These are phyloP conservation scores for Limnephilus rhombicus DNA, from an alignment of 2,888 invertebrate genomes.

Conservation along the genomic window DNA sequence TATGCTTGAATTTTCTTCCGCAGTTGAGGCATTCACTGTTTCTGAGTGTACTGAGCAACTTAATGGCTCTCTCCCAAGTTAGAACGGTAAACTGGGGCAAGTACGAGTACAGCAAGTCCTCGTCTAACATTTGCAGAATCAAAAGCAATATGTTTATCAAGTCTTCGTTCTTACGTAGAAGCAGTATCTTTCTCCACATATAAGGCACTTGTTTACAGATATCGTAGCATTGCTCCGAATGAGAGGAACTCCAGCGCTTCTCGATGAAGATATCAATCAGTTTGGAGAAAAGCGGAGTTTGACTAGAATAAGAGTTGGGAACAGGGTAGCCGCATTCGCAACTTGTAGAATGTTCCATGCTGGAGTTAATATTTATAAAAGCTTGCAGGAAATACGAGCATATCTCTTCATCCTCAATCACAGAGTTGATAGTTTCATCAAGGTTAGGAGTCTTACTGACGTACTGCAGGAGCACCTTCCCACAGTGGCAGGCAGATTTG, in stretches of 20 bases:
- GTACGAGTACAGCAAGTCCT: conserved; percentile 76
- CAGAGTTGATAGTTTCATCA: conserved; percentile 70
- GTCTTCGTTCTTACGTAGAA: conserved; percentile 75
- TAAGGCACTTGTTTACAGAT: conserved; percentile 80
- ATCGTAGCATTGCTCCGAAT: conserved; percentile 74
- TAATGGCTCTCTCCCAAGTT: conserved; percentile 79
- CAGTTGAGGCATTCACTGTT: conserved; percentile 81
- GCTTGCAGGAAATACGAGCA: conserved; percentile 78
- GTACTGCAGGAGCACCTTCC: conserved; percentile 70
- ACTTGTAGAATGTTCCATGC: conserved; percentile 72
- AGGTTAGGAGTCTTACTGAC: conserved; percentile 70
- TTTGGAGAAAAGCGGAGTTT: conserved; percentile 75
- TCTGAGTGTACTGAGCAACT: conserved; percentile 78
- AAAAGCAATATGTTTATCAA: conserved; percentile 77
- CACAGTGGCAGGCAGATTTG: conserved; percentile 57
- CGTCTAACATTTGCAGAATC: conserved; percentile 81
- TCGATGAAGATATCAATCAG: conserved; percentile 79
- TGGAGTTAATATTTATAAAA: conserved; percentile 78
- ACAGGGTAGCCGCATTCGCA: conserved; percentile 81
- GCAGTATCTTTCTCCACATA: conserved; percentile 80
- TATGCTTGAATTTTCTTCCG: conserved; percentile 72
- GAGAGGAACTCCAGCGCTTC: conserved; percentile 74
- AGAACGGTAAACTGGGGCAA: conserved; percentile 78
- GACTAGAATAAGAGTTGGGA: conserved; percentile 74
- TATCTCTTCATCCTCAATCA: conserved; percentile 73